Evolutionary conservation across 2,797 vertebrate genomes (phyloP).

Genomic region (Craterocephalus amniculus): DNA sequence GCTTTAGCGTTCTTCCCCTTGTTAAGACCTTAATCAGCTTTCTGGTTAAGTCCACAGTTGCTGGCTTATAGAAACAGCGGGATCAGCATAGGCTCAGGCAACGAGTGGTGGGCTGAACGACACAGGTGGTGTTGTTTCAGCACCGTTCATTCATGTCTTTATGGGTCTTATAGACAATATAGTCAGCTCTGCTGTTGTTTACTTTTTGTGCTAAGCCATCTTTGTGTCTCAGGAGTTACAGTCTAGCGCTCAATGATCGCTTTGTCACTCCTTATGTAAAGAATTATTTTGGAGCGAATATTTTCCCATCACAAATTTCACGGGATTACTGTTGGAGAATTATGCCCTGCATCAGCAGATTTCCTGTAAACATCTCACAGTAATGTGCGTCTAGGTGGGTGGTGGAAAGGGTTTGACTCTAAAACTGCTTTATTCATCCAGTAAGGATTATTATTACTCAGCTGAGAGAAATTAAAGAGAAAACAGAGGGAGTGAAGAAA

Average conservation of each 20-base stretch:
- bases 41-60: conserved; percentile 52
- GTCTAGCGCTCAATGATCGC: not conserved
- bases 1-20: conserved; percentile 63
- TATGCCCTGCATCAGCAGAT: conserved; percentile 44
- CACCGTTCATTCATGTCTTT: conserved; percentile 8
- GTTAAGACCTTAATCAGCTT: conserved; percentile 81
- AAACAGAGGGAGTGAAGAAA: conserved; percentile 45
- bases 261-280: not conserved
- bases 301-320: conserved; percentile 46
- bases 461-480: conserved; percentile 57
- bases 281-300: conserved; percentile 1
- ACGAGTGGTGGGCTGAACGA: conserved; percentile 30
- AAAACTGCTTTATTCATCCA: conserved; percentile 78
- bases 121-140: conserved; percentile 16
- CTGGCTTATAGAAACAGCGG: conserved; percentile 61
- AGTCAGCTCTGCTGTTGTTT: not conserved
- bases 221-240: not conserved
- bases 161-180: not conserved
- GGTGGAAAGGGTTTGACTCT: conserved; percentile 59
- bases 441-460: conserved; percentile 73
- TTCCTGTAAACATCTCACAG: conserved; percentile 56
- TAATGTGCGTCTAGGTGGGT: conserved; percentile 71
- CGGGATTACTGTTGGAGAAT: conserved; percentile 33
- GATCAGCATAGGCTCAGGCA: conserved; percentile 58
- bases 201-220: not conserved